Conservation (phyloP, 2,113 vertebrate species). For the Larimichthys polyactis region DNA sequence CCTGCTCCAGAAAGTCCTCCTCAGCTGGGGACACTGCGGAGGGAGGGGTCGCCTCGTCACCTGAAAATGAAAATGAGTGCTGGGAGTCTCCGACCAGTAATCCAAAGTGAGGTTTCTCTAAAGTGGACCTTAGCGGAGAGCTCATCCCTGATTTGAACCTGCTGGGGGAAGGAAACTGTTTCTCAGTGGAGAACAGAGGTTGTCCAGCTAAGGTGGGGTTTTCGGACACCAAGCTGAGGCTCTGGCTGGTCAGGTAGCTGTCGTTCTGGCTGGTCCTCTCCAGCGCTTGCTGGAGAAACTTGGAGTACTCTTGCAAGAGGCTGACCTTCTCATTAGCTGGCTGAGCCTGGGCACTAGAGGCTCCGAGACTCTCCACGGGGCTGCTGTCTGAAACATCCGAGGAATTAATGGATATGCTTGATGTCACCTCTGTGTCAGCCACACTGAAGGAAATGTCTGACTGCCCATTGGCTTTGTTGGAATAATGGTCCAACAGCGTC, state of each 20-base stretch:
- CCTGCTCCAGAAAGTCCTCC: conserved; percentile 98
- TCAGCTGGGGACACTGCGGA: conserved; percentile 93
- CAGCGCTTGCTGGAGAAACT: conserved; percentile 98
- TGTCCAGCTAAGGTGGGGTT: conserved; percentile 92
- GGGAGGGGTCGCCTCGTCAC: conserved; percentile 94
- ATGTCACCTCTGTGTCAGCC: conserved; percentile 96
- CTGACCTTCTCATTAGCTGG: conserved; percentile 93
- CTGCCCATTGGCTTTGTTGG: conserved; percentile 96
- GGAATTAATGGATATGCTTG: conserved; percentile 97
- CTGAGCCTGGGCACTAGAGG: conserved; percentile 87
- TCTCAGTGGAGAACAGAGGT: conserved; percentile 95
- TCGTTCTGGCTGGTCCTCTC: conserved; percentile 99
- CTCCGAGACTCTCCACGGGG: conserved; percentile 86
- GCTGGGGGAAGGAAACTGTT: conserved; percentile 92
- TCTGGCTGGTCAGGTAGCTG: conserved; percentile 97
- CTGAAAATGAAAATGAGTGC: conserved; percentile 97
- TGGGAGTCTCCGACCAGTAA: conserved; percentile 96
- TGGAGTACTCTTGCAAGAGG: conserved; percentile 98
- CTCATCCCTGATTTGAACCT: conserved; percentile 96
- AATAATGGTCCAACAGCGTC: conserved; percentile 97
- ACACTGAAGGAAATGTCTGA: conserved; percentile 96
- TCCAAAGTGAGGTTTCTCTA: conserved; percentile 97
- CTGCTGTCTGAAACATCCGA: conserved; percentile 92
- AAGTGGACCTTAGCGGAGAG: conserved; percentile 93
- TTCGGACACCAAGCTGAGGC: conserved; percentile 96